Conservation (phyloP, 2,113 vertebrate genomes). For the Rhegmatorhina hoffmannsi region DNA sequence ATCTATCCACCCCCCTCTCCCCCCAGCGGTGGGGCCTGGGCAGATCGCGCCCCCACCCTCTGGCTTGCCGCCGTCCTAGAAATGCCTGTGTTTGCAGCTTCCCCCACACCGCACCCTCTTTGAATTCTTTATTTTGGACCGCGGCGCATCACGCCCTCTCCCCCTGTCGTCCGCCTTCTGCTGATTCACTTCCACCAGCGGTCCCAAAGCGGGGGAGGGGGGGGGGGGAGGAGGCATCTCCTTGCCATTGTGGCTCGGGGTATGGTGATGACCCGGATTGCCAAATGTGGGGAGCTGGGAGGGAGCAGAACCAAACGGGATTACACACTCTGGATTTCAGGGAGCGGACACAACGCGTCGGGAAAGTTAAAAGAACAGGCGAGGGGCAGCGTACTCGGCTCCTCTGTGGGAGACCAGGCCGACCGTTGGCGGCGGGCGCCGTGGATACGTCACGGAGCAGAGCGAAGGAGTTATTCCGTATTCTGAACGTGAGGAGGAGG, state of each 20-base stretch:
- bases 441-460: neutral
- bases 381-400: neutral
- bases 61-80: constrained; percentile 40
- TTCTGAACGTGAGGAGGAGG: neutral
- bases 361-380: neutral
- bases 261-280: neutral
- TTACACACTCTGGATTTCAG: neutral
- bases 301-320: neutral
- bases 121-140: neutral
- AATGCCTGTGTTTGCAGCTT: constrained; percentile 54
- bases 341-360: neutral
- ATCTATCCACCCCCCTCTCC: neutral
- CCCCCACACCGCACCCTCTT: neutral
- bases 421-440: neutral
- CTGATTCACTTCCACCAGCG: constrained; percentile 70
- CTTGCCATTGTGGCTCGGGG: neutral
- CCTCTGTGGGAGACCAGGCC: neutral
- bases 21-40: neutral
- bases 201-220: neutral
- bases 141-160: neutral
- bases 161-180: constrained; percentile 42
- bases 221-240: neutral
- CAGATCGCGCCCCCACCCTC: constrained; percentile 17
- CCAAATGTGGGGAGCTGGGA: neutral
- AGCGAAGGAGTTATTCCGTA: neutral